These are phyloP conservation scores for Aulostomus chinensis DNA, from an alignment of 2,797 vertebrate genomes.

Conservation along the genomic window DNA sequence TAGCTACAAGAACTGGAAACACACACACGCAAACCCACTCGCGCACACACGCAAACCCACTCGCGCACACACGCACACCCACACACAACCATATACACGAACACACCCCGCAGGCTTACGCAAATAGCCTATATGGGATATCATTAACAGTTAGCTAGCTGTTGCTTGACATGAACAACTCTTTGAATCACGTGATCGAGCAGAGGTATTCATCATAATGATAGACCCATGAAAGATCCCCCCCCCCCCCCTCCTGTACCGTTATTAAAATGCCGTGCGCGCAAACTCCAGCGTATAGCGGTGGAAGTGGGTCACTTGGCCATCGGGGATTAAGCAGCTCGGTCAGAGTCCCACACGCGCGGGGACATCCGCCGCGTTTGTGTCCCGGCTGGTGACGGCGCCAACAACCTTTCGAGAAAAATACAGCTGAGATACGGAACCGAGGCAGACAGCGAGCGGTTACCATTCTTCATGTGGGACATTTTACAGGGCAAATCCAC, in stretches of 20 bases:
- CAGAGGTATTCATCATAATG: conserved; percentile 29
- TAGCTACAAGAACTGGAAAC: no score
- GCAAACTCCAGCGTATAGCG: conserved; percentile 42
- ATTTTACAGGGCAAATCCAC: conserved; percentile 5
- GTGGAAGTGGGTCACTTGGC: conserved; percentile 77
- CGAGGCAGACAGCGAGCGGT: background rate
- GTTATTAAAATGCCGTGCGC: conserved; percentile 55
- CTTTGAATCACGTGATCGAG: conserved; percentile 33
- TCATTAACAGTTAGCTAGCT: no score
- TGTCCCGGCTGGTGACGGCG: conserved; percentile 13
- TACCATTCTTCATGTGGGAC: conserved; percentile 33
- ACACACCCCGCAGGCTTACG: no score
- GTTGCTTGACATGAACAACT: no score
- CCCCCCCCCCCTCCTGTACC: background rate
- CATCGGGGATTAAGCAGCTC: conserved; percentile 69
- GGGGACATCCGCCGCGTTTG: conserved; percentile 29
- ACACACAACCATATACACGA: no score
- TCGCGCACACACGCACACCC: no score
- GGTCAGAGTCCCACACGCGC: conserved; percentile 32
- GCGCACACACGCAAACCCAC: no score
- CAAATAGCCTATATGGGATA: conserved; percentile 24
- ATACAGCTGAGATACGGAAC: conserved; percentile 2
- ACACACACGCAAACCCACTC: no score
- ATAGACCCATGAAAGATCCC: conserved; percentile 1
- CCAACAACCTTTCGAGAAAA: conserved; percentile 9